These are phyloP conservation scores for Sussaba pulchella DNA, from an alignment of 2,888 invertebrate species.

Conservation along the genomic window DNA sequence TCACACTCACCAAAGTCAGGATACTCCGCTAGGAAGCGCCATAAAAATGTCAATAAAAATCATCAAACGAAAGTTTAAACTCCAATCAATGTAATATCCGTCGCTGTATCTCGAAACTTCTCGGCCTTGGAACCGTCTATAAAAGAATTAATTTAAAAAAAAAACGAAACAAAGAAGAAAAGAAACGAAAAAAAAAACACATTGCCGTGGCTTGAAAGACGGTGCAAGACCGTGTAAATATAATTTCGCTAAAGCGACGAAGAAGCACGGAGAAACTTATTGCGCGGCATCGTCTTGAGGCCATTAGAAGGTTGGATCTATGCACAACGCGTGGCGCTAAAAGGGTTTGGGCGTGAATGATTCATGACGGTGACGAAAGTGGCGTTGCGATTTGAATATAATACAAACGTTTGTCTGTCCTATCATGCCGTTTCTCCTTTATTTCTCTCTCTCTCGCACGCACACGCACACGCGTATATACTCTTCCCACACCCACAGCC, in stretches of 20 bases:
- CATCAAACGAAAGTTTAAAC: background rate
- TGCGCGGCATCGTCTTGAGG: too few relatives aligned
- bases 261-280: too few relatives aligned
- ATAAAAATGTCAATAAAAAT: too few relatives aligned
- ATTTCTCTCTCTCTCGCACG: background rate
- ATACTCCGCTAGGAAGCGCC: too few relatives aligned
- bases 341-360: constrained; percentile 63
- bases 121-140: background rate
- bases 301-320: constrained; percentile 45
- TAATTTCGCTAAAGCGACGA: too few relatives aligned
- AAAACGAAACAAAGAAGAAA: background rate
- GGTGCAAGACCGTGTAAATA: too few relatives aligned
- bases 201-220: too few relatives aligned
- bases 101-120: too few relatives aligned
- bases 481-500: too few relatives aligned
- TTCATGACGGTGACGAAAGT: constrained; percentile 65
- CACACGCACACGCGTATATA: too few relatives aligned
- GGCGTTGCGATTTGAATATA: constrained; percentile 59
- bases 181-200: background rate
- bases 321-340: constrained; percentile 42
- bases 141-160: too few relatives aligned
- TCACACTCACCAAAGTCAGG: too few relatives aligned
- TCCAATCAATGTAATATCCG: background rate
- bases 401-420: constrained; percentile 40
- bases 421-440: constrained; percentile 5